These are phyloP conservation scores for Odontesthes bonariensis DNA, from an alignment of 2,113 vertebrate genomes.

Conservation along the genomic window DNA sequence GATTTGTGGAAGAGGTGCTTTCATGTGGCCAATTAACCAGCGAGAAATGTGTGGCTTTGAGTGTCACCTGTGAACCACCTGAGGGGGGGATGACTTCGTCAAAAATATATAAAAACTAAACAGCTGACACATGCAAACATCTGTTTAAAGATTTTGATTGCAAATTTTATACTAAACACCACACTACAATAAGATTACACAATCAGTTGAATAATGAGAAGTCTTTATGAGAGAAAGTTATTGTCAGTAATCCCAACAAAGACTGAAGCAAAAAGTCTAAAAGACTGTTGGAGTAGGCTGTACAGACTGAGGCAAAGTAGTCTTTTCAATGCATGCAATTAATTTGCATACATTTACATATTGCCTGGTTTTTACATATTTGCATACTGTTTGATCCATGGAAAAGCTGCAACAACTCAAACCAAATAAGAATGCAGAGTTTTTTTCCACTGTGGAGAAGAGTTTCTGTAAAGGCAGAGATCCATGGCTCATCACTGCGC, in stretches of 20 bases:
- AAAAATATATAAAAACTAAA: not conserved
- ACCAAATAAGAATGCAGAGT: constrained; percentile 10
- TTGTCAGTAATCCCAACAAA: not conserved
- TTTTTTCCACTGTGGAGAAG: constrained; percentile 2
- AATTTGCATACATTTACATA: constrained; percentile 66
- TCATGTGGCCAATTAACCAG: constrained; percentile 52
- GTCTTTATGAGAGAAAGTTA: constrained; percentile 16
- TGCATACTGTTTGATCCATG: constrained; percentile 37
- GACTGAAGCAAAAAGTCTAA: not conserved
- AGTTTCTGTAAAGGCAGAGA: constrained; percentile 12
- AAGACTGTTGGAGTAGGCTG: constrained; percentile 22
- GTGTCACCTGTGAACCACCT: constrained; percentile 21
- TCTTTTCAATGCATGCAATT: constrained; percentile 34
- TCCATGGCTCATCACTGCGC: not conserved
- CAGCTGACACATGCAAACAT: not conserved
- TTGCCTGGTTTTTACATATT: constrained; percentile 42
- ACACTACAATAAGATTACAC: not conserved
- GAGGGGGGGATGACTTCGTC: not conserved
- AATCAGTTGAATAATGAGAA: not conserved
- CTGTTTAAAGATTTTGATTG: not conserved
- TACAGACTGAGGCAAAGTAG: constrained; percentile 30
- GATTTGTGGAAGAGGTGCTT: constrained; percentile 3
- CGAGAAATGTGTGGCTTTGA: constrained; percentile 6
- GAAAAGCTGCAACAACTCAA: constrained; percentile 24
- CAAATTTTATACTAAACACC: not conserved